phyloP scores from a whole-genome alignment of 2,797 vertebrate species.

The Yasuhikotakia modesta region DNA sequence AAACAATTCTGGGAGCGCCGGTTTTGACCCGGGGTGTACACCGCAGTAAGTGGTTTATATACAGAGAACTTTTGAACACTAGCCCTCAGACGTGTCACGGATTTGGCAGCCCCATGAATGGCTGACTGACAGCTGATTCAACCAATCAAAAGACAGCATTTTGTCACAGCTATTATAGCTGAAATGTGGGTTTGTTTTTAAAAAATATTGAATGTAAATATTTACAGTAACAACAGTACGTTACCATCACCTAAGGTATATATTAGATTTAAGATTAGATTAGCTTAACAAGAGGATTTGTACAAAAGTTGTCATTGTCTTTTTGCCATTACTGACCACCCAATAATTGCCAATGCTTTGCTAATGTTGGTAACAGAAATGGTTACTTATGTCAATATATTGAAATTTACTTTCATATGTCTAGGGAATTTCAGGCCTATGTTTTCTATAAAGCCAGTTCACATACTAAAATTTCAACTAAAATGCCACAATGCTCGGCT shows the following conservation, averaged over 20 bases:
- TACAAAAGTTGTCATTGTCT: background rate
- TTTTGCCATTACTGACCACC: background rate
- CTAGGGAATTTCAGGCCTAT: background rate
- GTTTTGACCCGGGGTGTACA: constrained; percentile 31
- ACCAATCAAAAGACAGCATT: background rate
- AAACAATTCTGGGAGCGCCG: constrained; percentile 10
- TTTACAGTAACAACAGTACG: too few relatives aligned
- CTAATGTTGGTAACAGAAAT: background rate
- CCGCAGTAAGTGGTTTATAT: constrained; percentile 19
- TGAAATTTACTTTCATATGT: background rate
- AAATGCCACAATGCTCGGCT: background rate
- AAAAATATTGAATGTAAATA: too few relatives aligned
- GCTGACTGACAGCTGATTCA: background rate
- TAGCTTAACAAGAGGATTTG: too few relatives aligned
- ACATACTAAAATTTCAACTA: background rate
- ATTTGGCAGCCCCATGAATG: background rate
- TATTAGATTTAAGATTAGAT: too few relatives aligned
- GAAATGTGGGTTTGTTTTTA: too few relatives aligned
- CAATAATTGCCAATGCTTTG: background rate
- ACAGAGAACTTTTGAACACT: background rate
- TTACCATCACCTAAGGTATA: background rate
- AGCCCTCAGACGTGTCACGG: background rate
- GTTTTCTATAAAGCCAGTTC: background rate
- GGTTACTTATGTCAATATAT: background rate
- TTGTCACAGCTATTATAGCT: too few relatives aligned